Conservation (phyloP, 2,888 invertebrate species). For the Xestia c-nigrum region DNA sequence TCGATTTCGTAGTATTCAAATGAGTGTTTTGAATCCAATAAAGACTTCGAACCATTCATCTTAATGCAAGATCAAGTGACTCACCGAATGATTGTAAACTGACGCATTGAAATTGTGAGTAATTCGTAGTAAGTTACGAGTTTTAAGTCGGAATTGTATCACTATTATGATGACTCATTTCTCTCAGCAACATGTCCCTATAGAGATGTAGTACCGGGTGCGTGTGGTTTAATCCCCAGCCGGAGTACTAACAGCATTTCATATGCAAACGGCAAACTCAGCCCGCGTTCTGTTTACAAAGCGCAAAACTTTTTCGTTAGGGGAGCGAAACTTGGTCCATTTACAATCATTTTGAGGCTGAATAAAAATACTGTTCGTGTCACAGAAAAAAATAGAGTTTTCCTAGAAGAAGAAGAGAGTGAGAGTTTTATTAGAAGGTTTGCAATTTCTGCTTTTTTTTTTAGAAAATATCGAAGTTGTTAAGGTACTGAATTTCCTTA, state of each 20-base stretch:
- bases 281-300: slow-evolving; percentile 76
- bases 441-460: slow-evolving; percentile 1
- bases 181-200: slow-evolving; percentile 63
- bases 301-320: slow-evolving; percentile 75
- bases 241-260: slow-evolving; percentile 78
- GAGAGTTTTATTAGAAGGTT: background rate
- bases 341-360: slow-evolving; percentile 70
- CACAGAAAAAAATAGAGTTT: slow-evolving; percentile 22
- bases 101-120: slow-evolving; percentile 79
- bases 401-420: background rate
- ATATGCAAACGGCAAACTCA: slow-evolving; percentile 80
- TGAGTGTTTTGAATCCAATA: slow-evolving; percentile 41
- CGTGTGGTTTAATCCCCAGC: slow-evolving; percentile 73
- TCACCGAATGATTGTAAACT: slow-evolving; percentile 76
- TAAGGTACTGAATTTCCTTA: background rate
- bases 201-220: slow-evolving; percentile 46
- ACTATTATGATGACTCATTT: slow-evolving; percentile 76
- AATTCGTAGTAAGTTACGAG: slow-evolving; percentile 69
- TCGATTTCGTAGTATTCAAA: slow-evolving; percentile 43
- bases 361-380: slow-evolving; percentile 65
- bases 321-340: slow-evolving; percentile 72
- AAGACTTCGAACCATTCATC: slow-evolving; percentile 74
- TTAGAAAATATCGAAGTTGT: background rate
- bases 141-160: slow-evolving; percentile 68
- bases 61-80: slow-evolving; percentile 73